Evolutionary conservation across 1,140 invertebrate genomes (phyloP).

Genomic region (Pseudoatta argentina): DNA sequence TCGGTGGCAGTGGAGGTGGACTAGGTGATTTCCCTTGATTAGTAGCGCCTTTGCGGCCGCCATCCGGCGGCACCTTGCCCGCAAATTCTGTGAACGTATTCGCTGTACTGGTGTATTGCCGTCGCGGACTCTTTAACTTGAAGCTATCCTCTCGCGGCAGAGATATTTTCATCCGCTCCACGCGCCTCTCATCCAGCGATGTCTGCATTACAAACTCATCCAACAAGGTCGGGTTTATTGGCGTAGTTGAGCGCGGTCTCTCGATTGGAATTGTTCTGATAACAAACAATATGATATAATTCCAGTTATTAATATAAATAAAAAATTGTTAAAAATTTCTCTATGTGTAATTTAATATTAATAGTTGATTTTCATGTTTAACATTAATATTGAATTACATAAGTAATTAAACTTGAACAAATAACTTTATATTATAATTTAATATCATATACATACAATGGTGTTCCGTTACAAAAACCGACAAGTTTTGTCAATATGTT

Average conservation of each 20-base stretch:
- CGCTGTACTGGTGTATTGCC: conserved; percentile 66
- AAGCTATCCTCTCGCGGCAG: conserved; percentile 89
- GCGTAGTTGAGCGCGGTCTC: conserved; percentile 94
- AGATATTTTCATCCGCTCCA: conserved; percentile 90
- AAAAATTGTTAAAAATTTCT: not conserved
- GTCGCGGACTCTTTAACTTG: conserved; percentile 83
- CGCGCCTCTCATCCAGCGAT: conserved; percentile 80
- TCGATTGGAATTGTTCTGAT: conserved; percentile 94
- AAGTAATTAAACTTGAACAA: not conserved
- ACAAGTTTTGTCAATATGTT: too few species aligned
- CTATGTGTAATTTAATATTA: conserved; percentile 7
- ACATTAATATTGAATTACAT: not conserved
- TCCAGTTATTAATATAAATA: too few species aligned
- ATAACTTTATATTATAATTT: not conserved
- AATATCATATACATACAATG: not conserved
- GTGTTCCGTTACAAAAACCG: too few species aligned
- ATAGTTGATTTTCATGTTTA: not conserved
- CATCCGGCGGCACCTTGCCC: conserved; percentile 77
- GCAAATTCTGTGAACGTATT: conserved; percentile 85
- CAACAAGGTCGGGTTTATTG: conserved; percentile 91
- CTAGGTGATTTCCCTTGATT: conserved; percentile 78
- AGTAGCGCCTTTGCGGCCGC: conserved; percentile 50
- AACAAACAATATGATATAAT: not conserved
- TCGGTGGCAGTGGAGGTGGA: conserved; percentile 86
- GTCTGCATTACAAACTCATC: conserved; percentile 90